Conservation (phyloP, 2,888 invertebrate species). For the Parascotia fuliginaria region DNA sequence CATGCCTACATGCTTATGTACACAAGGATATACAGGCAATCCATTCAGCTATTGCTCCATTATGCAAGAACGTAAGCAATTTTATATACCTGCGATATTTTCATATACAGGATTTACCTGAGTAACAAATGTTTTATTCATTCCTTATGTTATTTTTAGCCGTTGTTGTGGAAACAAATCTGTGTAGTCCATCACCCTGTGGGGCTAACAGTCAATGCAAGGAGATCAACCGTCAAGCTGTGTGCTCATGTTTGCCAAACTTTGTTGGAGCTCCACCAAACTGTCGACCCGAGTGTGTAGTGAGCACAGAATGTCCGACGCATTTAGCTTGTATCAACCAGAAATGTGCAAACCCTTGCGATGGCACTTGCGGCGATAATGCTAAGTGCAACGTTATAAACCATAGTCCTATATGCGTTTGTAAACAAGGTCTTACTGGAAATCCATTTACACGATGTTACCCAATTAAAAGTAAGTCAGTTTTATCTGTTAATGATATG, state of each 20-base stretch:
- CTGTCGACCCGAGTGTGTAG: constrained; percentile 90
- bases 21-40: constrained; percentile 88
- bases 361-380: constrained; percentile 86
- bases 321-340: constrained; percentile 89
- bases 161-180: constrained; percentile 59
- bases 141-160: constrained; percentile 55
- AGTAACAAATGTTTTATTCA: background rate
- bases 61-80: constrained; percentile 73
- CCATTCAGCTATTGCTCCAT: constrained; percentile 87
- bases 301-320: constrained; percentile 88
- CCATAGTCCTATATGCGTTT: constrained; percentile 91
- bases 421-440: constrained; percentile 89
- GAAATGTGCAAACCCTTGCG: constrained; percentile 89
- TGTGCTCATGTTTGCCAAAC: constrained; percentile 88
- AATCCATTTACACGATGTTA: constrained; percentile 92
- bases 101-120: background rate
- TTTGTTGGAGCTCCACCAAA: constrained; percentile 89
- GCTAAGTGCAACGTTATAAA: constrained; percentile 88
- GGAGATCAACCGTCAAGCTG: constrained; percentile 89
- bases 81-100: constrained; percentile 9
- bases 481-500: background rate
- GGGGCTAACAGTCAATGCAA: constrained; percentile 92
- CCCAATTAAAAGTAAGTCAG: constrained; percentile 78
- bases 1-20: constrained; percentile 89
- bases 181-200: constrained; percentile 87